Evolutionary conservation across 2,797 vertebrate genomes (phyloP).

Genomic region (Argya squamiceps): DNA sequence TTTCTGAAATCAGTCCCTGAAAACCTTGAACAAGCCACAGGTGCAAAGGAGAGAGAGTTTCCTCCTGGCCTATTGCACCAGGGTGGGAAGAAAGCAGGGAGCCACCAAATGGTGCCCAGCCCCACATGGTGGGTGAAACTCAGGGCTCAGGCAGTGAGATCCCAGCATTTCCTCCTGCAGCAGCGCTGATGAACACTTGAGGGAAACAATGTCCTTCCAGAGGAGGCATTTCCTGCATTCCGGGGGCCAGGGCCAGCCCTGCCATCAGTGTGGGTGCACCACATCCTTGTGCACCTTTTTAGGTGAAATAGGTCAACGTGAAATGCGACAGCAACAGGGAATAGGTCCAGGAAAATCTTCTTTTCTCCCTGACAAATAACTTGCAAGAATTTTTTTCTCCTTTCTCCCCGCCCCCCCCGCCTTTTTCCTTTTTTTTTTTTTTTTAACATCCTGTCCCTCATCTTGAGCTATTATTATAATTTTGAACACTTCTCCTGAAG

Average conservation of each 20-base stretch:
- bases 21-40: not conserved
- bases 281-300: fast-evolving
- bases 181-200: not conserved
- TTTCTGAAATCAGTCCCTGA: not conserved
- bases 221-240: not conserved
- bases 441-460: not conserved
- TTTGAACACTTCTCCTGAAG: not conserved
- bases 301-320: not conserved
- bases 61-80: not conserved
- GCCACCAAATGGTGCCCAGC: fast-evolving
- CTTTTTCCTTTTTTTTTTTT: too few relatives aligned
- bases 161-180: not conserved
- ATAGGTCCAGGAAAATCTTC: not conserved
- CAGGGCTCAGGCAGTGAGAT: not conserved
- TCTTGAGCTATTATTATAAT: not conserved
- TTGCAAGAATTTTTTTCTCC: fast-evolving
- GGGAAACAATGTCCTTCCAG: not conserved
- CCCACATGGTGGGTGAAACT: fast-evolving
- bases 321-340: not conserved
- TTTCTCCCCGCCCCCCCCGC: fast-evolving
- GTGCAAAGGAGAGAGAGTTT: not conserved
- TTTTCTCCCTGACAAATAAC: not conserved
- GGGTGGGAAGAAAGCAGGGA: not conserved
- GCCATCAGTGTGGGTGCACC: not conserved
- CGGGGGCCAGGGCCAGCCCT: not conserved